A percentile compares a stretch with the other conserved stretches of the same genome.
phyloP scores from a whole-genome alignment of 2,888 invertebrate species.

The Chesias legatella region DNA sequence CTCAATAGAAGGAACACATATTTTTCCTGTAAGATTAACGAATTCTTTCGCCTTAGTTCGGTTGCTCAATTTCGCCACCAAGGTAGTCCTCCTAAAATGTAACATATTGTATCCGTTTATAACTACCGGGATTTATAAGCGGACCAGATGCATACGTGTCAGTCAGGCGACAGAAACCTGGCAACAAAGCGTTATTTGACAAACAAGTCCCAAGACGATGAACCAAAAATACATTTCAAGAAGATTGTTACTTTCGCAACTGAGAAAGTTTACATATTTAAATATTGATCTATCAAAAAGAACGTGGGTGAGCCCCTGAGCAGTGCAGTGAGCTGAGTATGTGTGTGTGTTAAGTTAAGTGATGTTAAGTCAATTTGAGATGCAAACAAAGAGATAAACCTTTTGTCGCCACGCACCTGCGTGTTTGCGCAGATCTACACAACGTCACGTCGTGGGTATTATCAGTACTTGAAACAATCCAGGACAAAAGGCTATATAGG shows the following conservation, averaged over 20 bases:
- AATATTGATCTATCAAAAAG: conserved; percentile 7
- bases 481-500: conserved; percentile 22
- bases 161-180: conserved; percentile 39
- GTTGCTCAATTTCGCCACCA: conserved; percentile 43
- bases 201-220: conserved; percentile 36
- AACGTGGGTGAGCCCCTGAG: conserved; percentile 16
- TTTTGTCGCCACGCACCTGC: conserved; percentile 60
- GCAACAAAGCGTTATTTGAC: conserved; percentile 43
- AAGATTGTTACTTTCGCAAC: conserved; percentile 11
- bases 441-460: conserved; percentile 26
- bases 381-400: conserved; percentile 54
- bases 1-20: too few relatives aligned
- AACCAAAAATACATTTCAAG: conserved; percentile 34
- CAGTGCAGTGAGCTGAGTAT: conserved; percentile 29
- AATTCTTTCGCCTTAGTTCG: too few relatives aligned
- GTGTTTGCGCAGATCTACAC: conserved; percentile 47
- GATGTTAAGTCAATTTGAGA: conserved; percentile 47
- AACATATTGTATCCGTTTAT: conserved; percentile 48
- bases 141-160: conserved; percentile 39
- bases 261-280: not conserved
- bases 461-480: conserved; percentile 32
- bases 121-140: too few relatives aligned
- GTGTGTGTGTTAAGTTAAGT: conserved; percentile 29
- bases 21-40: too few relatives aligned
- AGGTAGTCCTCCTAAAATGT: conserved; percentile 35